Conservation (phyloP, 2,113 vertebrate species). For the Setophaga petechia region DNA sequence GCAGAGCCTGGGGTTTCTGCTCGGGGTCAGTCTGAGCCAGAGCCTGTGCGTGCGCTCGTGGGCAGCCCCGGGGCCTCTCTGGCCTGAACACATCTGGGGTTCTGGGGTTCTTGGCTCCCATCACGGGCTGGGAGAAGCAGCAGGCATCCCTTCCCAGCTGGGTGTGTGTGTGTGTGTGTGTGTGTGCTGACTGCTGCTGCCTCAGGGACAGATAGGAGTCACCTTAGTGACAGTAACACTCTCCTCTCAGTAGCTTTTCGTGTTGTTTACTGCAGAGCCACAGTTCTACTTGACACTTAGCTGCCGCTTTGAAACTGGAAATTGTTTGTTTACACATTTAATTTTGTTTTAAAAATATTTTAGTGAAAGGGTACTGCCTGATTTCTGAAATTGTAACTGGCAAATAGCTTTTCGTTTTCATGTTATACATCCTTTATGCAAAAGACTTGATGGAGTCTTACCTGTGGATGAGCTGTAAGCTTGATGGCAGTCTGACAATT, state of each 20-base stretch:
- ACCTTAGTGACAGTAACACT: neutral
- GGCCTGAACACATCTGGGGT: fast-evolving
- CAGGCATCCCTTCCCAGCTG: neutral
- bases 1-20: neutral
- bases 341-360: neutral
- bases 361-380: neutral
- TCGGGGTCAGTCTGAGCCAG: neutral
- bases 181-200: fast-evolving
- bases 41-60: fast-evolving
- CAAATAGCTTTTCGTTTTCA: neutral
- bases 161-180: no score
- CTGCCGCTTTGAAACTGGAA: neutral
- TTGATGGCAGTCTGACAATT: neutral
- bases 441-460: neutral
- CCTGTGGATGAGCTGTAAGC: neutral
- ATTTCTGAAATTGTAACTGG: neutral
- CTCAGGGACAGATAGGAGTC: neutral
- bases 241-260: neutral
- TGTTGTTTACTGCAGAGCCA: neutral
- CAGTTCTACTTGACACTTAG: neutral
- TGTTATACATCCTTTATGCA: neutral
- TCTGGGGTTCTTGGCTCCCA: no score
- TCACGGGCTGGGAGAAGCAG: neutral
- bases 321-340: neutral
- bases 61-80: neutral